Evolutionary conservation across 2,888 invertebrate genomes (phyloP), one percentile per base, ranked within the genome.

Genomic region (Carcina quercana): DNA sequence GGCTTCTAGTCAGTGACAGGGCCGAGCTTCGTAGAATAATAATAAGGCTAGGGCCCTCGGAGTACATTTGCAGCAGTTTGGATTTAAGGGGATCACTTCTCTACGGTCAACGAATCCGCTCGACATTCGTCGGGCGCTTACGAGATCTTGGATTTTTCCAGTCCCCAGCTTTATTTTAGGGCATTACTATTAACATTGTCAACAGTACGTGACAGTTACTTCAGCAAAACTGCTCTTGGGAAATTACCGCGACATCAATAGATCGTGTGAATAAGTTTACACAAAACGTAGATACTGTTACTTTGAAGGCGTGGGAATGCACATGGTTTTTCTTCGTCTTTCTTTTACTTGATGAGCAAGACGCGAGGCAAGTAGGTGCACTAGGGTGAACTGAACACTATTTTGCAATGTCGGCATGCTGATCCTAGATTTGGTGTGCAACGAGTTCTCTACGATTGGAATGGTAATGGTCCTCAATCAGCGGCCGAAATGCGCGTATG

Each of bases 401-500:
- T 61, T 53, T 58, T 43, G 58, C 50, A 67, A 66, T 46, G 53
- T 44, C 30, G 21, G 32, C 43, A 44, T 38, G 38, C 44, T 53
- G 44, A 57, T 54, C 52, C 59, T 58, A 53, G 59, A 64, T 64
- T 63, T 48, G 45, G 49, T 50, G 44, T 50, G 48, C 50, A 53
- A 50, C 46, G 42, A 43, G 40, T 40, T 40, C 35, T 41, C 41
- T 49, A 53, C 52, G 69, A 53, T 58, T 48, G 41, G 75, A 69
- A 78, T 78, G 53, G 64, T 62, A 78, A 79, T 71, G 63, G 60
- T 42, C 43, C 50, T 71, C 68, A 75, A 75, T 70, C 49, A 58
- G 50, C 50, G 54, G 47, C 44, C 54, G 47, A 59, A 66, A 58
- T 56, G 55, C 47, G 52, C 45, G 54, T 51, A 59, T 64, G 62